Percentiles rank a stretch among this genome's conserved stretches.
Evolutionary conservation across 2,888 invertebrate species (phyloP).

Genomic region (Cinara cedri): DNA sequence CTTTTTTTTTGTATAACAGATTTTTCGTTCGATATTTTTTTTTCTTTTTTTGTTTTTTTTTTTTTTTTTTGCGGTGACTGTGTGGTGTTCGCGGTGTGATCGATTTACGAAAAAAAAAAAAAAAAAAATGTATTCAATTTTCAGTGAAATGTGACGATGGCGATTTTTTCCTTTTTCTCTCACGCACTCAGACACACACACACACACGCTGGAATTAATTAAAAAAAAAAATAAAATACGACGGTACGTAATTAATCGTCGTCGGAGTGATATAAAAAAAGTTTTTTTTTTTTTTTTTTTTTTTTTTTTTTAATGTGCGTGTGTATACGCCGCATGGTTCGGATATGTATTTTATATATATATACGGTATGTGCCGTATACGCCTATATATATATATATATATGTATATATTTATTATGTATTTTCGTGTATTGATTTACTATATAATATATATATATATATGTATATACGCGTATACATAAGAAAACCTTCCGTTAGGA

Average conservation of each 20-base stretch:
- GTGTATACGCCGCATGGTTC: neutral
- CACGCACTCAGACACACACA: neutral
- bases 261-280: no score
- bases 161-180: no score
- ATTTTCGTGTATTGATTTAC: neutral
- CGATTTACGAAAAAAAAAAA: neutral
- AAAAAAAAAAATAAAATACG: no score
- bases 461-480: conserved; percentile 6
- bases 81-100: conserved; percentile 13
- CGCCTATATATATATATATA: conserved; percentile 6
- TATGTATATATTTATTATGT: neutral
- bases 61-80: conserved; percentile 29
- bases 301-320: neutral
- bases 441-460: conserved; percentile 8
- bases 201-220: no score
- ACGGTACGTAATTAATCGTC: no score
- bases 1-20: conserved; percentile 16
- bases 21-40: neutral
- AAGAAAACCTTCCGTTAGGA: conserved; percentile 64
- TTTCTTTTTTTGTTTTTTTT: neutral
- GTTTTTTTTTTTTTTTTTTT: no score
- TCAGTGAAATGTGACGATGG: no score
- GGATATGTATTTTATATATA: no score
- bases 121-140: no score
- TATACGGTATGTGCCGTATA: neutral